Conservation (phyloP, 2,797 vertebrate genomes). For the Decapterus maruadsi region DNA sequence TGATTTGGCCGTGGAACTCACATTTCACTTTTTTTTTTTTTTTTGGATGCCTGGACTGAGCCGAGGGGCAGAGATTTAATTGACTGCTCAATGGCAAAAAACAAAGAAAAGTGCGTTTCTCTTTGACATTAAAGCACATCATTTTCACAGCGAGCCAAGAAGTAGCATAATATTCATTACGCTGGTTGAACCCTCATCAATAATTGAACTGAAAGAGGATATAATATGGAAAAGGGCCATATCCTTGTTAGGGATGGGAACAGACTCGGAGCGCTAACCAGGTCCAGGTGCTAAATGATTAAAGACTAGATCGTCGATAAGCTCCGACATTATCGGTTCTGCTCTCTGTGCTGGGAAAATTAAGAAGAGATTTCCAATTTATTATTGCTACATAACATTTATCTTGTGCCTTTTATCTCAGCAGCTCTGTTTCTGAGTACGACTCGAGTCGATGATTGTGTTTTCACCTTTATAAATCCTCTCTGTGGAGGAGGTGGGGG, state of each 20-base stretch:
- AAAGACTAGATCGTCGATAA: background rate
- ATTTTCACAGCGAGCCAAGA: conserved; percentile 14
- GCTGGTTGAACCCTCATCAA: conserved; percentile 24
- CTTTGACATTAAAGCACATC: conserved; percentile 13
- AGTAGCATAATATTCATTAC: conserved; percentile 29
- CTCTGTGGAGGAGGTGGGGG: background rate
- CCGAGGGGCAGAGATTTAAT: conserved; percentile 34
- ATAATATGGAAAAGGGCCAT: background rate
- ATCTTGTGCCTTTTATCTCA: background rate
- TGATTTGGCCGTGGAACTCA: conserved; percentile 26
- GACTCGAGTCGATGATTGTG: background rate
- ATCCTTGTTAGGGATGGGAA: background rate
- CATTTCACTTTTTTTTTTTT: conserved; percentile 29
- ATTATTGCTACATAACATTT: background rate
- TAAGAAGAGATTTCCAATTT: background rate
- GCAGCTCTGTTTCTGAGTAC: too few relatives aligned
- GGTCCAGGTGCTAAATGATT: background rate
- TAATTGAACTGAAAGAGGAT: conserved; percentile 17
- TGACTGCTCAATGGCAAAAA: conserved; percentile 37
- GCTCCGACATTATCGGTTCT: background rate
- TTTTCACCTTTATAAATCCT: background rate
- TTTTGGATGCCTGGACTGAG: conserved; percentile 24
- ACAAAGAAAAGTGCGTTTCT: conserved; percentile 35
- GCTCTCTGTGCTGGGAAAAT: background rate
- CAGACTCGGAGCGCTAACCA: too few relatives aligned